Conservation (phyloP, 1,140 invertebrate genomes). For the Drosophila parvula region DNA sequence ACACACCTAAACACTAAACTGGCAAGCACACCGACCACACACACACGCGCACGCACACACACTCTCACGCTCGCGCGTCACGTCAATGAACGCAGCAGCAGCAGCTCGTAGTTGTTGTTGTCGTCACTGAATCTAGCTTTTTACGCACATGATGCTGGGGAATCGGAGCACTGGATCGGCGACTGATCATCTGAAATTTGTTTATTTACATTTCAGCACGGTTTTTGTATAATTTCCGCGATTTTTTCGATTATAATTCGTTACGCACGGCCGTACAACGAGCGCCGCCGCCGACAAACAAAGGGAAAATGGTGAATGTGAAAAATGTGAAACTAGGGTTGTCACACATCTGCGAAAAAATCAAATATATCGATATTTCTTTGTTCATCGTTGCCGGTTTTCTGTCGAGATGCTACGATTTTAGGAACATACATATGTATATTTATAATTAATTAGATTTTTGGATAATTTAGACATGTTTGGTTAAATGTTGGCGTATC, state of each 20-base stretch:
- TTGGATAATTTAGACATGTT: background rate
- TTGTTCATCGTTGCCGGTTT: background rate
- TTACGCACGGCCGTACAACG: slow-evolving; percentile 76
- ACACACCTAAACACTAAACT: slow-evolving; percentile 39
- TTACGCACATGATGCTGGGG: slow-evolving; percentile 68
- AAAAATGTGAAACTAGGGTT: slow-evolving; percentile 56
- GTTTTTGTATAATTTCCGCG: slow-evolving; percentile 56
- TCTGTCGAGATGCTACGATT: too few species aligned
- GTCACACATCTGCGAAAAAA: background rate
- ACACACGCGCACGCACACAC: slow-evolving; percentile 37
- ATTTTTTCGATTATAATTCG: slow-evolving; percentile 68
- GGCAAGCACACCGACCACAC: slow-evolving; percentile 39
- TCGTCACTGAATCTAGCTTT: slow-evolving; percentile 61
- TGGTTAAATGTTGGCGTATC: too few species aligned
- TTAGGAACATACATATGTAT: background rate
- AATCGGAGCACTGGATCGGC: slow-evolving; percentile 48
- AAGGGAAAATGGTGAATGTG: slow-evolving; percentile 79
- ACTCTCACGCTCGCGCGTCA: slow-evolving; percentile 73
- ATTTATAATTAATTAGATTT: too few species aligned
- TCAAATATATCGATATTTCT: slow-evolving; percentile 11
- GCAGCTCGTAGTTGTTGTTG: slow-evolving; percentile 70
- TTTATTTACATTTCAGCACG: slow-evolving; percentile 74
- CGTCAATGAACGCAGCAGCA: slow-evolving; percentile 79
- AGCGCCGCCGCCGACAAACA: slow-evolving; percentile 76
- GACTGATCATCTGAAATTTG: slow-evolving; percentile 48